Evolutionary conservation across 2,888 invertebrate genomes (phyloP), one percentile per base, ranked within the genome.

Genomic region (Boloria euphrosyne): DNA sequence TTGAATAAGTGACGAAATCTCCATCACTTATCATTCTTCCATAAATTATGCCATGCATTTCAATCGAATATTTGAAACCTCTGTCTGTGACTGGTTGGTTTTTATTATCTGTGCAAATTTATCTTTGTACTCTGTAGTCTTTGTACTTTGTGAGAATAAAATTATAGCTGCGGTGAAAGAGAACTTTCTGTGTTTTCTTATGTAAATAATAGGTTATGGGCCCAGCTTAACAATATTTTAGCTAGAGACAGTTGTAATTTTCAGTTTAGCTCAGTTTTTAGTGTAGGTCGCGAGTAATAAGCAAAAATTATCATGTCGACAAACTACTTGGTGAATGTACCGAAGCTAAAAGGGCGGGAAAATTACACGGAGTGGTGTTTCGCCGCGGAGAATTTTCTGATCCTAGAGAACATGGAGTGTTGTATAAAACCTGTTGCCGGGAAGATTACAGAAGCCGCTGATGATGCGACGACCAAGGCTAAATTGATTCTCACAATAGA

Each of bases 371-470:
- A 46, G 14, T 46, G 46, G 46, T 46, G 46, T 46, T 46, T 46
- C 46, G 46, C 46, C 14, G 46, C 46, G 46, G 46, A 46, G 13
- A 46, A 46, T 46, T 46, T 46, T 46, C 46, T 46, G 46, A 46
- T 46, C 14, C 46, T 46, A 3, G 14, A 46, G 14, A 46, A 46
- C 46, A 46, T 46, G 4, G 14, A 22, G 22, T 22, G 22, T 50
- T n/a, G 50, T n/a, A 50, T 50, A 50, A 50, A 50, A 50, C 50
- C 50, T 50, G 50, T 50, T 50, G 50, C 50, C 50, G 16, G 50
- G 16, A 50, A 50, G 50, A 50, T 50, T 50, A 7, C 50, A 50
- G 50, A 50, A 50, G 50, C 17, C 50, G 50, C 50, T 16, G 50
- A 50, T 50, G 16, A 50, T 16, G 50, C 50, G 50, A 50, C 4